Conservation (phyloP, 2,797 vertebrate species). For the Tadarida brasiliensis region DNA sequence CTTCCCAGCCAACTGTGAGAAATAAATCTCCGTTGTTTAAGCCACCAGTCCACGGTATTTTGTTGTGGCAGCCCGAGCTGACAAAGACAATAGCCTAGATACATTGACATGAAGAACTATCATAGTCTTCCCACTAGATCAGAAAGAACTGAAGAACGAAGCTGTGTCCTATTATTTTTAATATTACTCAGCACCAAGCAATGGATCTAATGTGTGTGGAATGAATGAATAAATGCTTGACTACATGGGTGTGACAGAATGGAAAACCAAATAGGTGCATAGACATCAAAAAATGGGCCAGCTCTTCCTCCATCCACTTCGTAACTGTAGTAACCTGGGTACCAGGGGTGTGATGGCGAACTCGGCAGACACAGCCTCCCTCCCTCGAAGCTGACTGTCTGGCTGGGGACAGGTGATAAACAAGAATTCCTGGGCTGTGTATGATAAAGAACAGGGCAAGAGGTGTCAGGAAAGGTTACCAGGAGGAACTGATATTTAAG, state of each 20-base stretch:
- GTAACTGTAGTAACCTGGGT: background rate
- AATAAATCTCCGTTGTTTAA: background rate
- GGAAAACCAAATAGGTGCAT: background rate
- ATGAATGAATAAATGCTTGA: background rate
- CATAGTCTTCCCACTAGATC: background rate
- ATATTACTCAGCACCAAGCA: background rate
- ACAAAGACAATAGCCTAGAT: background rate
- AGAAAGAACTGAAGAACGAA: background rate
- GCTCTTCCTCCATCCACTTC: background rate
- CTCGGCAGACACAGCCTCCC: fast-evolving
- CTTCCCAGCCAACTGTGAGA: background rate
- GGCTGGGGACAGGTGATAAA: background rate
- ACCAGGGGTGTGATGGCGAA: background rate
- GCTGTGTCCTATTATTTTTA: background rate
- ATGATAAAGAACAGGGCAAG: background rate
- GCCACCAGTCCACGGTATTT: background rate
- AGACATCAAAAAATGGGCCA: background rate
- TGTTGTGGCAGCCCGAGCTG: background rate
- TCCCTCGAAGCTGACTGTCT: background rate
- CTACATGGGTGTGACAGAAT: background rate
- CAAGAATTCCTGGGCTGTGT: background rate
- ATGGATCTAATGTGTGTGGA: background rate
- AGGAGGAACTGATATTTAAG: background rate
- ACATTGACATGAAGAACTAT: background rate
- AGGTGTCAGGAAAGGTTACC: background rate